These are phyloP conservation scores for Chaitophorus viminalis DNA, from an alignment of 2,888 invertebrate genomes.

Conservation along the genomic window DNA sequence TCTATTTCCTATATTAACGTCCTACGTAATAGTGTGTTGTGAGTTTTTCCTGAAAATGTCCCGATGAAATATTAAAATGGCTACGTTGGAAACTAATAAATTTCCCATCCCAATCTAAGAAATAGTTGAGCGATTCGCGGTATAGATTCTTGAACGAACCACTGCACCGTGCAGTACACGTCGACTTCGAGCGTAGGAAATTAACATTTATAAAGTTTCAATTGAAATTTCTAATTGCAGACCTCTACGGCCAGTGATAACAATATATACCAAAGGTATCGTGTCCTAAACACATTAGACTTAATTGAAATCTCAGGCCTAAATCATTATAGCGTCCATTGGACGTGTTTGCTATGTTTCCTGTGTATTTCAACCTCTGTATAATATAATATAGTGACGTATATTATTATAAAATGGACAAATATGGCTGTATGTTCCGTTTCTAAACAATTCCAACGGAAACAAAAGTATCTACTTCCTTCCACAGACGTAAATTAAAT, in stretches of 20 bases:
- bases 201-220: slow-evolving; percentile 37
- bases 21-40: slow-evolving; percentile 20
- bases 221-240: slow-evolving; percentile 23
- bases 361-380: slow-evolving; percentile 1
- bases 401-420: background rate
- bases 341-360: background rate
- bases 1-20: slow-evolving; percentile 50
- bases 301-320: slow-evolving; percentile 11
- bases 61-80: slow-evolving; percentile 20
- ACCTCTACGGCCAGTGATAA: background rate
- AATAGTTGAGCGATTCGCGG: background rate
- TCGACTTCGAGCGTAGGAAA: slow-evolving; percentile 7
- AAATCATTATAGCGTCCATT: background rate
- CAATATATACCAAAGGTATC: slow-evolving; percentile 22
- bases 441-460: background rate
- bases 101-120: background rate
- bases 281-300: slow-evolving; percentile 14
- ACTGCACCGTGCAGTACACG: too few relatives aligned
- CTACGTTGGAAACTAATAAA: background rate
- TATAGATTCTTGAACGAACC: slow-evolving; percentile 12
- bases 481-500: background rate
- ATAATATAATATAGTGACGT: background rate
- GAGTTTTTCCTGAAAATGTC: slow-evolving; percentile 15
- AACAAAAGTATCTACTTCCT: background rate
- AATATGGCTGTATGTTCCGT: background rate